Base-by-base conservation (phyloP, 1,140 invertebrate genomes). In the Wasmannia auropunctata region DNA sequence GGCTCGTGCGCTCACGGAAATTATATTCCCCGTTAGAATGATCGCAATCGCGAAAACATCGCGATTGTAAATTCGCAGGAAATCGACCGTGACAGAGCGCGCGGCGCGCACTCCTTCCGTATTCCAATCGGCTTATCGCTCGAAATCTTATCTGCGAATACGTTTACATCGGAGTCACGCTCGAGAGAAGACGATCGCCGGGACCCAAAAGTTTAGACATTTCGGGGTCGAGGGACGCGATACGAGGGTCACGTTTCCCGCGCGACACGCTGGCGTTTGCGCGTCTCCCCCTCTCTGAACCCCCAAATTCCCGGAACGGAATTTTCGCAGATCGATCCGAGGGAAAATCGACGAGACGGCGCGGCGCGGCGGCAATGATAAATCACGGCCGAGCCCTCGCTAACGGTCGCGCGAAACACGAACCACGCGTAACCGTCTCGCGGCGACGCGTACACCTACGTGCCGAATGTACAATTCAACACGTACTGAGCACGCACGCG, bases 391-490 rank as follows among this genome's bases (percentile, higher is more conserved):
- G 65, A 89, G 67, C 87, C n/a, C 74, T 85, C 22, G 56, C 40
- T 62, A 70, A 90, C 85, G 75, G 14, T 70, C 63, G 65, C 14
- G 14, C 22, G 43, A 63, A 79, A 76, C 58, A 70, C 54, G 49
- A 62, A 22, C 65, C 25, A 49, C 75, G 25, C 62, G 49, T 79
- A 76, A 62, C 4, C 70, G 56, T 76, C 54, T 76, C 58, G 31
- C 25, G 63, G n/a, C 40, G 28, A 40, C n/a, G 31, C 40, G 75
- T 43, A 84, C 40, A 60, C 43, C n/a, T n/a, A n/a, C n/a, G n/a
- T n/a, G n/a, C n/a, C 62, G 54, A 89, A 85, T 89, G 67, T 85
- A 40, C 56, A 65, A 90, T 90, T 87, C 80, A 75, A 85, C 89
- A 81, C 80, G 80, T 89, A 58, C 69, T 31, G 8, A 37, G 34